Evolutionary conservation across 2,113 vertebrate species (phyloP).

Genomic region (Tupaia chinensis): DNA sequence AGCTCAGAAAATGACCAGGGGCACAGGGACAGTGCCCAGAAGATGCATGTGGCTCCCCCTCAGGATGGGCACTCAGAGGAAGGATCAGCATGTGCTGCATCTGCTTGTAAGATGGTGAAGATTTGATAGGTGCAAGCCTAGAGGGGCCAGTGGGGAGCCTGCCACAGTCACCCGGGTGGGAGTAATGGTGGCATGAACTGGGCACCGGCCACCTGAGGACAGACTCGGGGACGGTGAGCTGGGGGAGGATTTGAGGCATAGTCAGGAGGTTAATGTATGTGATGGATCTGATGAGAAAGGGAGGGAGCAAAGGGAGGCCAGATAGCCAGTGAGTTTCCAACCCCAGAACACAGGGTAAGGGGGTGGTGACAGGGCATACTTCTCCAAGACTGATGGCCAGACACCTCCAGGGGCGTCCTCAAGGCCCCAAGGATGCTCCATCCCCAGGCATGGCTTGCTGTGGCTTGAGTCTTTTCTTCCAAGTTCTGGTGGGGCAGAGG

Average conservation of each 20-base stretch:
- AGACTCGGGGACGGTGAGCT: neutral
- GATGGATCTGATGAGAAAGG: neutral
- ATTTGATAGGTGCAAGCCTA: neutral
- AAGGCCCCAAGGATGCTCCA: neutral
- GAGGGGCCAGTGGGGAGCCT: neutral
- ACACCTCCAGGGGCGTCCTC: neutral
- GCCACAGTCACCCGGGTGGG: no score
- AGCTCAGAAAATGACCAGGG: neutral
- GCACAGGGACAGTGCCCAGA: neutral
- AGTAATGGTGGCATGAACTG: fast-evolving
- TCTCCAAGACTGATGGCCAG: neutral
- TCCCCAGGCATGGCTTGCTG: neutral
- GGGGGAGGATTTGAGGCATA: neutral
- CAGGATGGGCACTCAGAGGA: neutral
- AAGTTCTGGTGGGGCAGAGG: neutral
- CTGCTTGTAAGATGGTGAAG: neutral
- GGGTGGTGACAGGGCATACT: neutral
- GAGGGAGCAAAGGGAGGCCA: neutral
- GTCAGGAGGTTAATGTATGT: neutral
- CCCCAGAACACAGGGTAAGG: neutral
- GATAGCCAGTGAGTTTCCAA: neutral
- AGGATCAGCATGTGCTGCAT: fast-evolving
- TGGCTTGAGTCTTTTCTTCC: neutral
- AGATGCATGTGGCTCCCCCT: neutral
- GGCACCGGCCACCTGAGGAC: fast-evolving